A percentile compares a stretch with the other conserved stretches of the same genome.
Conservation (phyloP, 1,140 invertebrate species). For the Orchesella cincta region DNA sequence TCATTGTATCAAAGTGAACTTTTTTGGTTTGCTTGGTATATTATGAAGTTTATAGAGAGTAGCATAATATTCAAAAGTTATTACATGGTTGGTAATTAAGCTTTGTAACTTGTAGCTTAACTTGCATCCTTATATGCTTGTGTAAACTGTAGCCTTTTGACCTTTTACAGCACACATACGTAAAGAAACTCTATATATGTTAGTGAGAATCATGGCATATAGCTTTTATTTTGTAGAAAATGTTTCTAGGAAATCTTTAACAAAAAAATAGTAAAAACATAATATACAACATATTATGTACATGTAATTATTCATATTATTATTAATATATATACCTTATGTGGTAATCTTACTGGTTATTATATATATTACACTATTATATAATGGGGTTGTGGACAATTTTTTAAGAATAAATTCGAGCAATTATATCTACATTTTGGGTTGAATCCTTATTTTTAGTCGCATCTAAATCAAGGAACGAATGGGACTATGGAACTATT, state of each 20-base stretch:
- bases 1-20: background rate
- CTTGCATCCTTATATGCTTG: background rate
- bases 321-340: slow-evolving; percentile 4
- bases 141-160: background rate
- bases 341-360: slow-evolving; percentile 25
- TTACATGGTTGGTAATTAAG: too few species aligned
- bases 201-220: slow-evolving; percentile 25
- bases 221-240: slow-evolving; percentile 30
- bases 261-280: slow-evolving; percentile 22
- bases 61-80: too few species aligned
- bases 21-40: background rate
- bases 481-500: too few species aligned
- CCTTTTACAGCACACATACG: slow-evolving; percentile 4
- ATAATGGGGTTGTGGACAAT: slow-evolving; percentile 29
- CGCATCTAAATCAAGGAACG: too few species aligned
- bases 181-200: background rate
- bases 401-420: slow-evolving; percentile 30
- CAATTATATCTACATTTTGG: slow-evolving; percentile 16
- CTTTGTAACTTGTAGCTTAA: background rate
- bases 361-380: slow-evolving; percentile 18
- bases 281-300: slow-evolving; percentile 3
- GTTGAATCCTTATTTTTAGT: too few species aligned
- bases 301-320: background rate
- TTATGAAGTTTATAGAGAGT: too few species aligned
- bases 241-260: slow-evolving; percentile 22